A percentile compares a stretch with the other conserved stretches of the same genome.
Conservation (phyloP, 2,113 vertebrate genomes). For the Benitochromis conjunctus region DNA sequence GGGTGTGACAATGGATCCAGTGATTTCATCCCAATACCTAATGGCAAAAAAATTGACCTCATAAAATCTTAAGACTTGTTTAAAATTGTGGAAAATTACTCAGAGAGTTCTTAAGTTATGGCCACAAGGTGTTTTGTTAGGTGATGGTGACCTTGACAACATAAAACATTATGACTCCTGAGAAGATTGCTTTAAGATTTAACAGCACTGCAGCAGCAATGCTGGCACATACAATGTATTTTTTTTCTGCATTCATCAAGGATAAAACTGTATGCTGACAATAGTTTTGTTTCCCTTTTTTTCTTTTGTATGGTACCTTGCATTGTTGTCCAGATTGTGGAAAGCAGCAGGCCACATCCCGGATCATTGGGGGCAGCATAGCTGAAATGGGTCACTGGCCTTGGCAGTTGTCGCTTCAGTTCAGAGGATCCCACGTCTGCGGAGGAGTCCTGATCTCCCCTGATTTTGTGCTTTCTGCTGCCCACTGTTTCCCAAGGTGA, state of each 20-base stretch:
- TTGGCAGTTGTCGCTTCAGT: conserved; percentile 89
- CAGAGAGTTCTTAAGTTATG: not conserved
- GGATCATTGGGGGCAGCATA: conserved; percentile 82
- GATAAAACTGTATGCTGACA: not conserved
- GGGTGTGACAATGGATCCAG: not conserved
- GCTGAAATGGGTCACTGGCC: conserved; percentile 81
- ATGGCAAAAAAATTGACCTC: not conserved
- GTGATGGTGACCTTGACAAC: not conserved
- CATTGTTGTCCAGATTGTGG: conserved; percentile 80
- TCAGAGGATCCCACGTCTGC: conserved; percentile 75
- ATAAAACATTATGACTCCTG: not conserved
- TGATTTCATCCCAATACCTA: not conserved
- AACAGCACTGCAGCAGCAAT: not conserved
- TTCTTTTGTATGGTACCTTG: not conserved
- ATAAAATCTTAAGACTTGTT: not conserved
- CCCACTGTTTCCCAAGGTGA: conserved; percentile 91
- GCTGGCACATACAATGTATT: not conserved
- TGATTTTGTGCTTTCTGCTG: conserved; percentile 84
- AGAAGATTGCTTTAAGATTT: not conserved
- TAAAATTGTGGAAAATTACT: not conserved
- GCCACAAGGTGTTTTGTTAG: not conserved
- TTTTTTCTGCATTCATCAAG: not conserved
- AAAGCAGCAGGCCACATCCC: conserved; percentile 59
- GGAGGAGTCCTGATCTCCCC: conserved; percentile 83
- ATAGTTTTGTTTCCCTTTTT: not conserved